These are phyloP conservation scores for Hucho hucho DNA, from an alignment of 2,113 vertebrate genomes.

Conservation along the genomic window DNA sequence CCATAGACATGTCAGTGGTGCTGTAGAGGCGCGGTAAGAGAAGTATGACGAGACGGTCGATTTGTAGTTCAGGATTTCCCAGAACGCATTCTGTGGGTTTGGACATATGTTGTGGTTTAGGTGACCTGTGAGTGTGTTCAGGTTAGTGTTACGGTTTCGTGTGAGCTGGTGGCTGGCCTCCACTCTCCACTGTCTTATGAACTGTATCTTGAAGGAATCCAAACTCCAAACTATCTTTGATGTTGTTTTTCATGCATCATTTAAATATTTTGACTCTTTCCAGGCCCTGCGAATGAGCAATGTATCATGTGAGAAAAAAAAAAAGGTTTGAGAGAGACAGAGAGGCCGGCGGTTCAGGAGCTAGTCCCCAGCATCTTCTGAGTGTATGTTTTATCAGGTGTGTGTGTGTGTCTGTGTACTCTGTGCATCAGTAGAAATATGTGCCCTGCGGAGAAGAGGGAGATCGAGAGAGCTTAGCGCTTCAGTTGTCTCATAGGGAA, in stretches of 20 bases:
- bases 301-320: too few species aligned
- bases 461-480: constrained; percentile 2
- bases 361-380: neutral
- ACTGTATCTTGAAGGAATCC: neutral
- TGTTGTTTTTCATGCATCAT: too few species aligned
- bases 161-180: neutral
- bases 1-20: too few species aligned
- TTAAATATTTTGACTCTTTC: too few species aligned
- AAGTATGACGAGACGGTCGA: neutral
- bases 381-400: constrained; percentile 10
- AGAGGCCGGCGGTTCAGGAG: neutral
- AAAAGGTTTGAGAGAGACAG: too few species aligned
- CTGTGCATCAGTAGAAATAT: constrained; percentile 37
- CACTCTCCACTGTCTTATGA: neutral
- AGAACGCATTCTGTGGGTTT: neutral
- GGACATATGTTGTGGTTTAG: neutral
- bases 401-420: constrained; percentile 18
- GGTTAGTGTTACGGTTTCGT: constrained; percentile 8
- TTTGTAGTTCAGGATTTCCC: neutral
- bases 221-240: too few species aligned
- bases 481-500: constrained; percentile 24
- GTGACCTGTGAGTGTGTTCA: constrained; percentile 10
- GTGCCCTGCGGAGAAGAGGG: constrained; percentile 28
- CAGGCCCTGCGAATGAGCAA: too few species aligned
- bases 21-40: too few species aligned